Evolutionary conservation across 2,797 vertebrate species (phyloP).

Genomic region (Agapornis canus): DNA sequence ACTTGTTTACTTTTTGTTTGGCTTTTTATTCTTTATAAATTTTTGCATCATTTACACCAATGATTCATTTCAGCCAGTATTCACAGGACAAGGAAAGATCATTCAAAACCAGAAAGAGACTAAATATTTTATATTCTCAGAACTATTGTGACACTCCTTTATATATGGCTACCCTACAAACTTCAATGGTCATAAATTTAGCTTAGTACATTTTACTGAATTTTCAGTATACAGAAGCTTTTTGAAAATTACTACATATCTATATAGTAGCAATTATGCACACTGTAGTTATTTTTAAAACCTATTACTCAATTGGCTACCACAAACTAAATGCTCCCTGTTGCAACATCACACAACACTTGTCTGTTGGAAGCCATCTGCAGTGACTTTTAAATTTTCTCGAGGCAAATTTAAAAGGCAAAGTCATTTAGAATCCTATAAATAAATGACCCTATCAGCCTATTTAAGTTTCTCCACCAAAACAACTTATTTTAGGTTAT

Average conservation of each 20-base stretch:
- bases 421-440: neutral
- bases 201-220: neutral
- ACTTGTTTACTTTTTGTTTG: neutral
- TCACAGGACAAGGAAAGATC: neutral
- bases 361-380: neutral
- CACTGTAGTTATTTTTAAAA: neutral
- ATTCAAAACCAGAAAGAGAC: neutral
- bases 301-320: neutral
- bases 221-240: neutral
- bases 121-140: neutral
- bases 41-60: neutral
- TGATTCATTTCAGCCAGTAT: neutral
- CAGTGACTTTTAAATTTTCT: neutral
- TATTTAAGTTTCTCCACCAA: neutral
- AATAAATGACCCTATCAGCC: neutral
- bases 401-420: neutral
- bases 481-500: neutral
- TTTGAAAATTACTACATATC: neutral
- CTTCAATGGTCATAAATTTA: neutral
- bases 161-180: neutral
- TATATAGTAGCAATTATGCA: neutral
- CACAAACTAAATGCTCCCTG: neutral
- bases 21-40: neutral
- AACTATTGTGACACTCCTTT: neutral
- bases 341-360: neutral